Evolutionary conservation across 2,797 vertebrate species (phyloP), one percentile per base, ranked within the genome.

Genomic region (Catharus ustulatus): DNA sequence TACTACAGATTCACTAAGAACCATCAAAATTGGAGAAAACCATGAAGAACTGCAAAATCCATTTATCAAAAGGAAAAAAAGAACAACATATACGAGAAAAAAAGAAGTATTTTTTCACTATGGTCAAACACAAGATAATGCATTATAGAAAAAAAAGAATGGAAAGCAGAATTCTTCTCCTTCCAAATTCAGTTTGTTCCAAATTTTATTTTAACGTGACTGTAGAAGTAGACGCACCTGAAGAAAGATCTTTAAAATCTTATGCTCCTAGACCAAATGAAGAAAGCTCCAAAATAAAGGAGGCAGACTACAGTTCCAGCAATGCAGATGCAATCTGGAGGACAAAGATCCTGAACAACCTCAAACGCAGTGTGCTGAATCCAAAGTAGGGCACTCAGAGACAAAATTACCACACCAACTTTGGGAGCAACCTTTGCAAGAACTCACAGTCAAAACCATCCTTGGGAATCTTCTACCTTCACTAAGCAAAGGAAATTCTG

Each of bases 291-390:
- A 88, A 66, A 90, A 51, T 11, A 40, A 49, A 80, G 36, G 40
- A 59, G 24, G 12, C 43, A 76, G 27, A 9, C 6, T n/a, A n/a
- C 32, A 71, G 15, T 32, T 55, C 58, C 32, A 92, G 34, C 80
- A 76, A 13, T 2, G 15, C 13, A 58, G 67, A 61, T 32, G 23
- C 29, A 20, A 29, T 34, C 43, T 71, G 57, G 45, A 77, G 67
- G 42, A 63, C 22, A 13, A 0, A 43, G 27, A 88, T 48, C 45
- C 62, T 27, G n/a, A 91, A 23, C 36, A 84, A 52, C 12, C 30
- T 40, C n/a, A 36, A 79, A 38, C 1, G 13, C 1, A 29, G 14
- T 0, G 4, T 6, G 29, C n/a, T 59, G 26, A 71, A 72, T 32
- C 32, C 6, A 45, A 75, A 79, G 58, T 0, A 18, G 66, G 45